A percentile compares a stretch with the other conserved stretches of the same genome.
Evolutionary conservation across 2,888 invertebrate species (phyloP).

Genomic region (Eupithecia pulchellata): DNA sequence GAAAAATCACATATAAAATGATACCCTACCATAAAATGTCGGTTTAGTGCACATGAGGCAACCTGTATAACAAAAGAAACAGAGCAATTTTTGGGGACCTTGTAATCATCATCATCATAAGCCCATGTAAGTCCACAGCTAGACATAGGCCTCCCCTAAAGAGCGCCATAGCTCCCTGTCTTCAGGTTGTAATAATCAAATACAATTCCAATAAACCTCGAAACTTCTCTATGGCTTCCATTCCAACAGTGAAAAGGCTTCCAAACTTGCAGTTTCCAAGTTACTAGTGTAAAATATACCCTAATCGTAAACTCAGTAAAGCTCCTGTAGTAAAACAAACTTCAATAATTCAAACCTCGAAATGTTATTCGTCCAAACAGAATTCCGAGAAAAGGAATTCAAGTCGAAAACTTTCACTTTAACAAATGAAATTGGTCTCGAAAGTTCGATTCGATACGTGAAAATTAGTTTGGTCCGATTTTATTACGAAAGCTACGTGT

Average conservation of each 20-base stretch:
- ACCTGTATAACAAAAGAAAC: too few relatives aligned
- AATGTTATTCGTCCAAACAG: slow-evolving; percentile 16
- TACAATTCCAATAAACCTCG: background rate
- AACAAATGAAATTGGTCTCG: slow-evolving; percentile 28
- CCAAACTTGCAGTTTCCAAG: background rate
- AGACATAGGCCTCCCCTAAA: too few relatives aligned
- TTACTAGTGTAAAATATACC: slow-evolving; percentile 9
- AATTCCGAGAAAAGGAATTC: slow-evolving; percentile 12
- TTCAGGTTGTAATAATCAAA: too few relatives aligned
- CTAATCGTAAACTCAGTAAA: background rate
- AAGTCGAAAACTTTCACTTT: slow-evolving; percentile 24
- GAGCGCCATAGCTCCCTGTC: too few relatives aligned
- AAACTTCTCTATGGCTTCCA: background rate
- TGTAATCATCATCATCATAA: too few relatives aligned
- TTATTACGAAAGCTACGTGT: slow-evolving; percentile 17
- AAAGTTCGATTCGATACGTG: slow-evolving; percentile 31
- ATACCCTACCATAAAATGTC: too few relatives aligned
- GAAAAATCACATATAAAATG: too few relatives aligned
- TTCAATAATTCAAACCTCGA: slow-evolving; percentile 16
- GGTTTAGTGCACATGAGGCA: too few relatives aligned
- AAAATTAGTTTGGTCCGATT: slow-evolving; percentile 28
- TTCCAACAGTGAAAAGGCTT: background rate
- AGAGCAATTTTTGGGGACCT: background rate
- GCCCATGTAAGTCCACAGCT: too few relatives aligned
- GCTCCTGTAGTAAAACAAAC: slow-evolving; percentile 3